Base-by-base conservation (phyloP, 2,113 vertebrate genomes). In the Channa argus region DNA sequence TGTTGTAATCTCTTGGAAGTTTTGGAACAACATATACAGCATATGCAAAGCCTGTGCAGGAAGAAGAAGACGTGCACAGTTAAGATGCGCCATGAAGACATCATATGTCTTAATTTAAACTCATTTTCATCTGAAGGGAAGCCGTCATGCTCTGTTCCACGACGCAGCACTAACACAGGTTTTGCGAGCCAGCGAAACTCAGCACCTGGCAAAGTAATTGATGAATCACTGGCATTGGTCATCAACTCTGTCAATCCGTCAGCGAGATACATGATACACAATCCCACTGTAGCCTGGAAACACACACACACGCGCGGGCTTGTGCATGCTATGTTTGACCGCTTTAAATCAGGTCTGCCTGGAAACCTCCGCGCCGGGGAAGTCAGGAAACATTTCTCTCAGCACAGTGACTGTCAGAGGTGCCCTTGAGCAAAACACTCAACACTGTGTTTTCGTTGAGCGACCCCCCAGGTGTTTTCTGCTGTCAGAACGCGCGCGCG, bases 361-460 rank as follows among this genome's bases (percentile, higher is more conserved):
- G 77, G 55, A 86, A 79, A 81, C 60, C 41, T 64, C 5, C 47
- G 71, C 0, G 0, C 38, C 63, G 14, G 62, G 77, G 61, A 74
- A 76, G 68, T 3, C 8, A 80, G 46, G 44, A 39, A 8, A 86
- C 5, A 77, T 2, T 11, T 41, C 49, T 74, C 65, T 72, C 62
- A 82, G 75, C 72, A 56, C 74, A 64, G n/a, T 4, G 34, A 64
- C 68, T 84, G 83, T 74, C 74, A 82, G 77, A 63, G 38, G 72
- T 63, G 61, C 80, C 73, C 74, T 73, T 75, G 65, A 85, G 80
- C 66, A 59, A 87, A 63, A 70, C 15, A 36, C 49, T 45, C 51
- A 51, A 36, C 58, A 12, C 24, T 85, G 50, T 45, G 52, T 63
- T 73, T 77, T 55, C 4, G 33, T 39, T 7, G n/a, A 53, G 71